These are phyloP conservation scores for Odontesthes bonariensis DNA, from an alignment of 2,113 vertebrate genomes.

Conservation along the genomic window DNA sequence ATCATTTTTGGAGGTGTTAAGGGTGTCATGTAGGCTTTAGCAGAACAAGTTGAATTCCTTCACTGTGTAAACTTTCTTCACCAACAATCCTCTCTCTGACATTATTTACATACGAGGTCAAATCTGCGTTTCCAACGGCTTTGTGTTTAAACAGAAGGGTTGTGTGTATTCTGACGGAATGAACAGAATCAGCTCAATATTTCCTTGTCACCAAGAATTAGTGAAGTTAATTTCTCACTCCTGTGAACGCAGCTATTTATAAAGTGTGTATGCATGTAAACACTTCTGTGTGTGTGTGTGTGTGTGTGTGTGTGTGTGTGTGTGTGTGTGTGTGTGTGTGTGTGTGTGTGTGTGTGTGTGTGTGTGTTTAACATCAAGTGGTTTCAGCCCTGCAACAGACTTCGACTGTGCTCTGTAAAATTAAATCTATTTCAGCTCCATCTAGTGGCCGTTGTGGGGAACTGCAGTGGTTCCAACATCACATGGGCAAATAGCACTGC, in stretches of 20 bases:
- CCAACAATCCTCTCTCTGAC: background rate
- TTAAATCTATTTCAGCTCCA: constrained; percentile 35
- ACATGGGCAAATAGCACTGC: fast-evolving
- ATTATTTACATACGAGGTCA: background rate
- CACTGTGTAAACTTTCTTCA: background rate
- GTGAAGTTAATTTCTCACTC: constrained; percentile 28
- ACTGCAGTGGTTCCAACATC: background rate
- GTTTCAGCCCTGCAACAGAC: background rate
- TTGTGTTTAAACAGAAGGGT: constrained; percentile 2
- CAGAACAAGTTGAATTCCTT: background rate
- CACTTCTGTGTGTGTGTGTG: background rate
- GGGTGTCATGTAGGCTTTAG: background rate
- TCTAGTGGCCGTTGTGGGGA: constrained; percentile 43
- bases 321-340: too few species aligned
- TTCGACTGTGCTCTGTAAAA: background rate
- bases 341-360: too few species aligned
- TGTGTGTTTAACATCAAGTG: background rate
- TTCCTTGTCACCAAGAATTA: background rate
- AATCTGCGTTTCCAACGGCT: constrained; percentile 22
- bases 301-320: too few species aligned
- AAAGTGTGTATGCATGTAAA: constrained; percentile 8
- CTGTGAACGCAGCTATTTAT: constrained; percentile 14
- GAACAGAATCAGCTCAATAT: constrained; percentile 1
- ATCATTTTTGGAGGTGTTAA: background rate
- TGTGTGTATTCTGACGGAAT: constrained; percentile 15